A percentile compares a stretch with the other conserved stretches of the same genome.
Evolutionary conservation across 2,797 vertebrate genomes (phyloP).

Genomic region (Halcyon leucocephala): DNA sequence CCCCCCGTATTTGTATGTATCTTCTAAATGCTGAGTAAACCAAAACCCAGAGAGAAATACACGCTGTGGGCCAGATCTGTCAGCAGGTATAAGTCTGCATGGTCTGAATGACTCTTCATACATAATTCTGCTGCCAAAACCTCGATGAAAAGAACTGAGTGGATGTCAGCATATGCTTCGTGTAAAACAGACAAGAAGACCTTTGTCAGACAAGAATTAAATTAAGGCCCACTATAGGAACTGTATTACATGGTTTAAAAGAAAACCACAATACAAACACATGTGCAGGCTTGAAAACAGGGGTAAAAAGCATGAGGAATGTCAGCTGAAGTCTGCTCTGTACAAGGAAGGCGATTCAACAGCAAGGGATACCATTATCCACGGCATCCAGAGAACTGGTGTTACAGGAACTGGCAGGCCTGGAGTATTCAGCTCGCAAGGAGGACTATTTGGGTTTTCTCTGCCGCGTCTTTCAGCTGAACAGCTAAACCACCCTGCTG

Average conservation of each 20-base stretch:
- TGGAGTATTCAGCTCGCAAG: neutral
- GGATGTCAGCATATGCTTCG: conserved; percentile 11
- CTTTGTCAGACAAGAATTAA: conserved; percentile 21
- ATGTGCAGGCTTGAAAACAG: conserved; percentile 3
- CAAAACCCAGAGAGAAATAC: neutral
- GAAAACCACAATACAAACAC: neutral
- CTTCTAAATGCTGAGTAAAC: neutral
- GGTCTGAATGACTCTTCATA: neutral
- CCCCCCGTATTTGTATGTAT: neutral
- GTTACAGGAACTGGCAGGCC: neutral
- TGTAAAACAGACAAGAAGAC: conserved; percentile 1
- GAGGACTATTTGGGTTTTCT: neutral
- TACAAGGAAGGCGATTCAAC: neutral
- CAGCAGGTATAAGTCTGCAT: conserved; percentile 19
- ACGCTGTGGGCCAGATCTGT: neutral
- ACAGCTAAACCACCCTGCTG: neutral
- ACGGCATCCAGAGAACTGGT: neutral
- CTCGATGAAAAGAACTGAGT: neutral
- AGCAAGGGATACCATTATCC: neutral
- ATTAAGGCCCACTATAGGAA: neutral
- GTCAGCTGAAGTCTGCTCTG: neutral
- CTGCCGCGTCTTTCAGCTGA: neutral
- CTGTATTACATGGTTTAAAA: neutral
- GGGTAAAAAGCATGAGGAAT: neutral
- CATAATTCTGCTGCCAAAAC: neutral